A percentile compares a stretch with the other conserved stretches of the same genome.
phyloP scores from a whole-genome alignment of 2,888 invertebrate species.

The Anticlea derivata region DNA sequence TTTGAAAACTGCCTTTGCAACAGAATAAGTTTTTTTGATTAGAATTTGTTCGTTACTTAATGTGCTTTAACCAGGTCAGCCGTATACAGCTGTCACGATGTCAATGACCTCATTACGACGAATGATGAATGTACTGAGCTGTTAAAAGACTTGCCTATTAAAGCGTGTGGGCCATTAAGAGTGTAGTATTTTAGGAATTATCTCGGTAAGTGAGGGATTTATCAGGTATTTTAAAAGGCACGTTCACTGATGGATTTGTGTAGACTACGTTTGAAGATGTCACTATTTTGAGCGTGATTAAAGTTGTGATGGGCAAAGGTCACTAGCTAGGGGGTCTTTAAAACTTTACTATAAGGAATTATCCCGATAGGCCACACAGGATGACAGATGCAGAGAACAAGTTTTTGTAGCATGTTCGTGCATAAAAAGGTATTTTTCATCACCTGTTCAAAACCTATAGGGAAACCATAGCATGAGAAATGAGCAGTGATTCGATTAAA shows the following conservation, averaged over 20 bases:
- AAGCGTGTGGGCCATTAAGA: constrained; percentile 52
- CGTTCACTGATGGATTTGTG: constrained; percentile 22
- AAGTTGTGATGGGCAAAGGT: constrained; percentile 5
- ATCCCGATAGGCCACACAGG: not conserved
- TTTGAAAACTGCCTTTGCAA: not conserved
- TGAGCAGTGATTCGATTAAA: too few species aligned
- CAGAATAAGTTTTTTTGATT: not conserved
- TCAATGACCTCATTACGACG: constrained; percentile 72
- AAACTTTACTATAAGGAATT: not conserved
- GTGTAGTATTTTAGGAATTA: constrained; percentile 56
- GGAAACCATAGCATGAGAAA: too few species aligned
- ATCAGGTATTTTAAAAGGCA: constrained; percentile 17
- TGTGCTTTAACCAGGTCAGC: constrained; percentile 24
- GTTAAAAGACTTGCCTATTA: constrained; percentile 73
- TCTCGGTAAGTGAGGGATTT: constrained; percentile 37
- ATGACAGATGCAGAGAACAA: too few species aligned
- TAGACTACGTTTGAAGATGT: not conserved
- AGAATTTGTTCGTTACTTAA: constrained; percentile 2
- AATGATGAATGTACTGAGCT: constrained; percentile 70
- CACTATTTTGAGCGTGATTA: not conserved
- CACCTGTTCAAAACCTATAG: too few species aligned
- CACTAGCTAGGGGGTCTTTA: not conserved
- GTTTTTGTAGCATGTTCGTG: too few species aligned
- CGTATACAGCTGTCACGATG: constrained; percentile 50
- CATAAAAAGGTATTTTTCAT: too few species aligned